Conservation (phyloP, 2,888 invertebrate species). For the Noctua comes region DNA sequence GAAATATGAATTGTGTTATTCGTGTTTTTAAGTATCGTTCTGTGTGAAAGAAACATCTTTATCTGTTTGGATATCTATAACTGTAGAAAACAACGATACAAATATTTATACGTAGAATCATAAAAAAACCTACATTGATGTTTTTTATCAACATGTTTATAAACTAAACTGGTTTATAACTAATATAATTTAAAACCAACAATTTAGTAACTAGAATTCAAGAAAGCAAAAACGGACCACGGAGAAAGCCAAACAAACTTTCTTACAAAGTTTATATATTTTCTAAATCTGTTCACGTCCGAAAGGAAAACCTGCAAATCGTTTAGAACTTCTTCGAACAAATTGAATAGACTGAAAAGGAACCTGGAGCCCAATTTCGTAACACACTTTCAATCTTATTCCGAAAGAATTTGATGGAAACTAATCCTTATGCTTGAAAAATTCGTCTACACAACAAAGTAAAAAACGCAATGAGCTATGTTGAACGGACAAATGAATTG, state of each 20-base stretch:
- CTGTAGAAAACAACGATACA: not conserved
- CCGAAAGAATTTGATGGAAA: not conserved
- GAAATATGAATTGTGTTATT: not conserved
- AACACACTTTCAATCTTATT: not conserved
- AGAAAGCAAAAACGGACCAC: not conserved
- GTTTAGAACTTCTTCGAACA: constrained; percentile 3
- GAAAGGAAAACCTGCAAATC: constrained; percentile 12
- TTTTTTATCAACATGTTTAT: constrained; percentile 1
- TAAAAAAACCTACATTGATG: not conserved
- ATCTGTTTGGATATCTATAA: not conserved
- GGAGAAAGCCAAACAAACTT: constrained; percentile 1
- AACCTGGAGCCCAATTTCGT: not conserved
- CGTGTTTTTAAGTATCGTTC: not conserved
- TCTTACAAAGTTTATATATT: not conserved
- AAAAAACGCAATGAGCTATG: not conserved
- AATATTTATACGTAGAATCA: constrained; percentile 6
- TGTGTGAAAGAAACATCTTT: not conserved
- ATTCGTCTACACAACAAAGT: not conserved
- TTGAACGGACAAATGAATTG: not conserved
- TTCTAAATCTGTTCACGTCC: constrained; percentile 29
- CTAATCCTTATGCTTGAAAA: not conserved
- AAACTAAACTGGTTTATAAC: not conserved
- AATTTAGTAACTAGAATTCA: not conserved
- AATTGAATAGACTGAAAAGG: constrained; percentile 10
- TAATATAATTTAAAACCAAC: not conserved